Conservation (phyloP, 2,113 vertebrate species). For the Rhombomys opimus region DNA sequence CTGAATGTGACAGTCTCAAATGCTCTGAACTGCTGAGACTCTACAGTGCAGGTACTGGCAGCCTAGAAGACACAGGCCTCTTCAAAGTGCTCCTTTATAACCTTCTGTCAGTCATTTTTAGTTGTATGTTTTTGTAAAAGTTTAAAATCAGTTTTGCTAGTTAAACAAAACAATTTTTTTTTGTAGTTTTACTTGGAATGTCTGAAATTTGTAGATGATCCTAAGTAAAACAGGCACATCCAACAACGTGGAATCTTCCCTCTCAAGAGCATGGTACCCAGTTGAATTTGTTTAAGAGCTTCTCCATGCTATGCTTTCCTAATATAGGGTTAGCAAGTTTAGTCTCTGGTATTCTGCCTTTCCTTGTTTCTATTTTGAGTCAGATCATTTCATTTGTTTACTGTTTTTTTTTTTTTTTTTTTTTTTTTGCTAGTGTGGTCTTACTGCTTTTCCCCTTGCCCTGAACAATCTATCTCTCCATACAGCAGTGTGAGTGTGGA, state of each 20-base stretch:
- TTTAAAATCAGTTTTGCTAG: constrained; percentile 15
- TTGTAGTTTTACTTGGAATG: neutral
- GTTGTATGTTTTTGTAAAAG: neutral
- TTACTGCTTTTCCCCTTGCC: neutral
- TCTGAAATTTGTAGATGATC: neutral
- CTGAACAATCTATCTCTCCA: neutral
- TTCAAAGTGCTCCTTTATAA: constrained; percentile 3
- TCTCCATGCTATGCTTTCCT: constrained; percentile 9
- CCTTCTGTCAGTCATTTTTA: neutral
- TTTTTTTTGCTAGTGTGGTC: neutral
- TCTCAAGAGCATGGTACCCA: neutral
- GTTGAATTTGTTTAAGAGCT: constrained; percentile 23
- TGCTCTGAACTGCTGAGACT: constrained; percentile 5
- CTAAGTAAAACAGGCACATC: constrained; percentile 31
- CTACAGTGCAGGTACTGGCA: neutral
- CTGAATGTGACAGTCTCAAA: neutral
- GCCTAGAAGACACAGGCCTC: neutral
- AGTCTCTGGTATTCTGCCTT: neutral
- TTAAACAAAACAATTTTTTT: neutral
- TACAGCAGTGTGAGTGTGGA: neutral
- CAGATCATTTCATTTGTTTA: neutral
- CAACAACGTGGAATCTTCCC: neutral
- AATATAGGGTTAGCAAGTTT: constrained; percentile 2
- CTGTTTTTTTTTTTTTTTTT: neutral
- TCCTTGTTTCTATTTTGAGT: constrained; percentile 15